Conservation (phyloP, 2,113 vertebrate genomes). For the Ciconia boyciana region DNA sequence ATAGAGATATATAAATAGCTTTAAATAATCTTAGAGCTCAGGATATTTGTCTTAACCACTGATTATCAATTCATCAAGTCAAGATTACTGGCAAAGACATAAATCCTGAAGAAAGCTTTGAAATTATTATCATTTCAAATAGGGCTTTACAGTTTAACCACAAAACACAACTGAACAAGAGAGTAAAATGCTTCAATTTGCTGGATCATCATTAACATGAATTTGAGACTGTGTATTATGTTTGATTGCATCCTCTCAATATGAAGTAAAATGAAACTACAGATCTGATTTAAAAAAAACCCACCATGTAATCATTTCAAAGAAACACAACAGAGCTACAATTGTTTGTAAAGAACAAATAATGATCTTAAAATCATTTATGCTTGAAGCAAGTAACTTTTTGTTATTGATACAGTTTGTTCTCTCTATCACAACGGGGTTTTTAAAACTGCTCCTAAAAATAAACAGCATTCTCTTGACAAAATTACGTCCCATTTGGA, state of each 20-base stretch:
- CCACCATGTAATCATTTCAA: not conserved
- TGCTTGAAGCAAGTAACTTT: not conserved
- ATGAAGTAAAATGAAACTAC: not conserved
- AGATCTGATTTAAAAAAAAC: not conserved
- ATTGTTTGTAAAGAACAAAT: not conserved
- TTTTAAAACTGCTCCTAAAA: not conserved
- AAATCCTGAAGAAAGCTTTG: not conserved
- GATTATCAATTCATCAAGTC: conserved; percentile 1
- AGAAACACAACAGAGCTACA: not conserved
- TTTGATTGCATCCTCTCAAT: not conserved
- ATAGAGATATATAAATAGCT: not conserved
- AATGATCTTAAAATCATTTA: not conserved
- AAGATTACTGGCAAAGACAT: not conserved
- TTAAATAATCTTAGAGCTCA: not conserved
- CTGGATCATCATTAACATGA: not conserved
- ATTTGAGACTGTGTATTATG: not conserved
- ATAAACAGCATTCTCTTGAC: not conserved
- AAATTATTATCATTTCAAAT: not conserved
- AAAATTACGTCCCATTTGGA: not conserved
- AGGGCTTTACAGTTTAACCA: not conserved
- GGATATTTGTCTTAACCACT: not conserved
- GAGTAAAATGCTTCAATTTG: not conserved
- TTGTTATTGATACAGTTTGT: not conserved
- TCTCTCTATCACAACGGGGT: not conserved
- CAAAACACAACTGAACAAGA: not conserved